These are phyloP conservation scores for Actias luna DNA, from an alignment of 2,888 invertebrate genomes.

Conservation along the genomic window DNA sequence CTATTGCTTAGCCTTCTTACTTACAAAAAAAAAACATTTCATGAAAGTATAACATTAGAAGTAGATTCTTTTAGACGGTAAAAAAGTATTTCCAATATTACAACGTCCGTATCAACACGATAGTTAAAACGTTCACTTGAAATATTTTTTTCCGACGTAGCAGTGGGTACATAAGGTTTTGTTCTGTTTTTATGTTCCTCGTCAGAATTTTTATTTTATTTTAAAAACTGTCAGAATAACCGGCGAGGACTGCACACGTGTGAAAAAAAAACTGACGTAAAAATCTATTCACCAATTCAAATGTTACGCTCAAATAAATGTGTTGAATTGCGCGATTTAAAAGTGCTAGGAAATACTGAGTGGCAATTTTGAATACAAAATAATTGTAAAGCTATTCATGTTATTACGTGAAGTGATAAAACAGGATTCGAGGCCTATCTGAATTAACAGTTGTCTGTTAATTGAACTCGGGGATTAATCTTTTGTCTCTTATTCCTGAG, in stretches of 20 bases:
- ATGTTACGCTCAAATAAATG: slow-evolving; percentile 41
- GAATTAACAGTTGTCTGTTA: slow-evolving; percentile 3
- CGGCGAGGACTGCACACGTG: slow-evolving; percentile 19
- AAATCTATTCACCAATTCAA: slow-evolving; percentile 33
- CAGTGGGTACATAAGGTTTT: background rate
- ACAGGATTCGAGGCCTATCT: slow-evolving; percentile 11
- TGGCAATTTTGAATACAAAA: slow-evolving; percentile 8
- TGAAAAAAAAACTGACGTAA: slow-evolving; percentile 24
- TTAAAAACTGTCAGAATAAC: background rate
- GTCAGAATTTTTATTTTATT: slow-evolving; percentile 2
- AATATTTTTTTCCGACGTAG: background rate
- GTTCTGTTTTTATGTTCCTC: background rate
- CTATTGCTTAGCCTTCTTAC: too few species aligned
- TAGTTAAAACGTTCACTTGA: background rate
- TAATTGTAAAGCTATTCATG: slow-evolving; percentile 10
- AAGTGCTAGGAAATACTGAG: slow-evolving; percentile 22
- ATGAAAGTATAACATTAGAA: background rate
- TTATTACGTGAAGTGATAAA: background rate
- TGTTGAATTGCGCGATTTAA: slow-evolving; percentile 36
- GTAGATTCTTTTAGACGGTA: background rate
- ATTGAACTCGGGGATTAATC: background rate
- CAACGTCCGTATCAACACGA: background rate
- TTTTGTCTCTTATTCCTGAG: slow-evolving; percentile 5
- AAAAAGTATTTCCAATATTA: background rate
- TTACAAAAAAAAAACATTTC: too few species aligned